A percentile compares a stretch with the other conserved stretches of the same genome.
Evolutionary conservation across 2,888 invertebrate genomes (phyloP).

Genomic region (Drosophila borborema): DNA sequence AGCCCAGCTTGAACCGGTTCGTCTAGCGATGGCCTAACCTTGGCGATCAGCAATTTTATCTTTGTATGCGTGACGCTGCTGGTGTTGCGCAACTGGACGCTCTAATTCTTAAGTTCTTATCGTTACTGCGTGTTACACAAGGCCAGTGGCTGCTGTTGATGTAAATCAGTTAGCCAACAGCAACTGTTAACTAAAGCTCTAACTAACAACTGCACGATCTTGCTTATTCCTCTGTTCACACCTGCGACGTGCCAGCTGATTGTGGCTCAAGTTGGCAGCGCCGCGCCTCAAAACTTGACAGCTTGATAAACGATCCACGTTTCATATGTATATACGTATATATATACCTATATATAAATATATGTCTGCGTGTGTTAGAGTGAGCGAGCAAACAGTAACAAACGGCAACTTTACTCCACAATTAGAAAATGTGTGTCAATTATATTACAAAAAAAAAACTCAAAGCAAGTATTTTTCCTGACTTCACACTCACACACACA

Average conservation of each 20-base stretch:
- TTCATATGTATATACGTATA: conserved; percentile 5
- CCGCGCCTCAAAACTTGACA: conserved; percentile 55
- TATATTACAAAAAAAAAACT: conserved; percentile 58
- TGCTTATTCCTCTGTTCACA: conserved; percentile 26
- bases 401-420: conserved; percentile 58
- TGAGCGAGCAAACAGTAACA: conserved; percentile 40
- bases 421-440: conserved; percentile 78
- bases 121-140: conserved; percentile 35
- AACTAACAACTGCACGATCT: conserved; percentile 32
- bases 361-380: conserved; percentile 7
- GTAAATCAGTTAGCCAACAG: conserved; percentile 14
- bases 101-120: conserved; percentile 51
- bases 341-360: background rate
- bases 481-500: conserved; percentile 45
- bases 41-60: conserved; percentile 16
- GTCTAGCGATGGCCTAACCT: conserved; percentile 20
- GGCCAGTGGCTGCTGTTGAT: conserved; percentile 27
- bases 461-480: conserved; percentile 66
- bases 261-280: conserved; percentile 50
- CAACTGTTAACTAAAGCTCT: conserved; percentile 41
- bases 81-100: conserved; percentile 42
- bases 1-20: conserved; percentile 14
- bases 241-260: conserved; percentile 56
- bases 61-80: conserved; percentile 6
- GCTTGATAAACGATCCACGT: conserved; percentile 57